Conservation (phyloP, 92 coral and sea anemone genomes). For the Muricea muricata region DNA sequence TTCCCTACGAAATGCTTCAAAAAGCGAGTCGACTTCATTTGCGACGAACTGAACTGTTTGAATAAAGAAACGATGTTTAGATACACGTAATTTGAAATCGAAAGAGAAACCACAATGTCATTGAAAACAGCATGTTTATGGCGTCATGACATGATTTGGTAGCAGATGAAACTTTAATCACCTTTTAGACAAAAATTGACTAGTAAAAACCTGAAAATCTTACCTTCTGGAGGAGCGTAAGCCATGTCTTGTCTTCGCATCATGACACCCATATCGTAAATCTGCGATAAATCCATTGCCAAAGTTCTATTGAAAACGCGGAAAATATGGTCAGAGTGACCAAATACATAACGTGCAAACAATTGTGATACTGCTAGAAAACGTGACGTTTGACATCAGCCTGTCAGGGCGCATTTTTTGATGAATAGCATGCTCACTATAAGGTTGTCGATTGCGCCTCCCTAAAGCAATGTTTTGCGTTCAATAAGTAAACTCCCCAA, state of each 20-base stretch:
- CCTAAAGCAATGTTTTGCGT: not conserved
- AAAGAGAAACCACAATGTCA: not conserved
- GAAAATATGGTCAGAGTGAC: not conserved
- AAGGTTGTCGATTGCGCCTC: not conserved
- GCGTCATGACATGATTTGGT: not conserved
- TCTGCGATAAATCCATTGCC: not conserved
- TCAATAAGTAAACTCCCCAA: not conserved
- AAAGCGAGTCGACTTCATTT: not conserved
- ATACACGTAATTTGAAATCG: slow-evolving; percentile 4
- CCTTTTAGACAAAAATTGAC: not conserved
- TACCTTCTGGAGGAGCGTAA: slow-evolving; percentile 11
- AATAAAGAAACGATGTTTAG: not conserved
- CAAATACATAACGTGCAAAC: not conserved
- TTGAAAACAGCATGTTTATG: not conserved
- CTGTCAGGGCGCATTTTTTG: not conserved
- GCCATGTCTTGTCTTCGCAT: not conserved
- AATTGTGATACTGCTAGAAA: not conserved
- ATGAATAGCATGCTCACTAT: not conserved
- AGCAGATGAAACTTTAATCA: not conserved
- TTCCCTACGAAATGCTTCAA: slow-evolving; percentile 23
- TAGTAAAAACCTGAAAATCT: not conserved
- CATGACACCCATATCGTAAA: not conserved
- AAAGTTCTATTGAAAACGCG: slow-evolving; percentile 6
- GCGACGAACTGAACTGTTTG: not conserved
- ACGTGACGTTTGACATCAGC: not conserved